Evolutionary conservation across 2,888 invertebrate genomes (phyloP), one percentile per base, ranked within the genome.

Genomic region (Aproaerema taeniolella): DNA sequence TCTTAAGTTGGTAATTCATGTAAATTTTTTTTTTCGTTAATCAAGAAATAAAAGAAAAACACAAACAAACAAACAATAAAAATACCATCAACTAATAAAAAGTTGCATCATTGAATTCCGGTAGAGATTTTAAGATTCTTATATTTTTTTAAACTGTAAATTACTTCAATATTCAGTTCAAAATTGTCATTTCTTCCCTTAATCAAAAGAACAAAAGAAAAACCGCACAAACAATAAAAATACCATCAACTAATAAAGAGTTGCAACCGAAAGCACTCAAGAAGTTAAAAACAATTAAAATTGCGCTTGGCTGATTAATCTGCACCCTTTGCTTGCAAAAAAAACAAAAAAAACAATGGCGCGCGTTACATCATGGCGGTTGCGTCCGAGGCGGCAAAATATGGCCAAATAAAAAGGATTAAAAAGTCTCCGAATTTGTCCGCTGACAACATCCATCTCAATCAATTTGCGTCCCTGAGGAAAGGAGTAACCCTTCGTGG

Each of bases 401-500:
- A n/a, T n/a, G n/a, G 36, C 17, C 11, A 17, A 55, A 55, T 53
- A 57, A 61, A 67, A 66, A 66, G 67, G 62, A 63, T 66, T 57
- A 70, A 74, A 74, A 77, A 69, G 67, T 68, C 71, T 61, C 61
- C 58, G 61, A 73, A 74, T 78, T 77, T 73, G 75, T 68, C 58
- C 72, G 81, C 61, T 76, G 83, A 83, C 81, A 78, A 77, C 71
- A 83, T 85, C 78, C 76, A 80, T 86, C 85, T 82, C 83, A 80
- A 86, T 85, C 85, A 85, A 83, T 83, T 68, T 53, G 53, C 49
- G 43, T 82, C 85, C 76, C 82, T 52, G 62, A 78, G 78, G 82
- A 72, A 62, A 78, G 78, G 82, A 72, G 59, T 64, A 82, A 81
- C 85, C 85, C 83, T 81, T 81, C 68, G 51, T 61, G 59, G 58